Evolutionary conservation across 2,888 invertebrate species (phyloP).

Genomic region (Drosophila pseudotalamancana): DNA sequence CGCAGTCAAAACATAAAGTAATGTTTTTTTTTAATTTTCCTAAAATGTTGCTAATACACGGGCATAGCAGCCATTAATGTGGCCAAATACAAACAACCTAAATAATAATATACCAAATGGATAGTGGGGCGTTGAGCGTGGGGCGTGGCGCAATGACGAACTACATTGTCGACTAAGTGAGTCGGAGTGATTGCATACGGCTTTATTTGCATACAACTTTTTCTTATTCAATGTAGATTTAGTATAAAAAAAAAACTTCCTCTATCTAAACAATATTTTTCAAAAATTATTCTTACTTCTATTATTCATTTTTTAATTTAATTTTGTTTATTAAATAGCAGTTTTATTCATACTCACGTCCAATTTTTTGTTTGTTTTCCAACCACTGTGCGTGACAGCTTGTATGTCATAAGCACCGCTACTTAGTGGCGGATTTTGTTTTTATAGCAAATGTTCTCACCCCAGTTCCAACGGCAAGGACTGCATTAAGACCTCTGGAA

Average conservation of each 20-base stretch:
- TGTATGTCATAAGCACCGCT: constrained; percentile 73
- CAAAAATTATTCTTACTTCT: background rate
- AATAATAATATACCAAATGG: constrained; percentile 35
- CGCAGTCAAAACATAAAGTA: constrained; percentile 31
- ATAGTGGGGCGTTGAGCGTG: background rate
- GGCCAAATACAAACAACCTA: constrained; percentile 39
- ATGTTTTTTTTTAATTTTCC: constrained; percentile 76
- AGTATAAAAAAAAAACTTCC: background rate
- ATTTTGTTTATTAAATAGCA: too few relatives aligned
- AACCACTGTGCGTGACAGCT: constrained; percentile 61
- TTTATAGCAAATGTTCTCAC: constrained; percentile 47
- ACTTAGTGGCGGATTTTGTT: constrained; percentile 76
- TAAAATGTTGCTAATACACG: constrained; percentile 58
- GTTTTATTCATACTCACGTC: background rate
- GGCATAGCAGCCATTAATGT: constrained; percentile 22
- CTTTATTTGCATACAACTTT: too few relatives aligned
- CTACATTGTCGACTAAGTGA: background rate
- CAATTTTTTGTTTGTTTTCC: background rate
- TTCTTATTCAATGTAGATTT: too few relatives aligned
- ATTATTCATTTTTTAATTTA: background rate
- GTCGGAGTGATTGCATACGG: constrained; percentile 24
- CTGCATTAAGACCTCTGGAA: constrained; percentile 22
- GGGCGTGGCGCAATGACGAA: background rate
- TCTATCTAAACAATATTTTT: background rate
- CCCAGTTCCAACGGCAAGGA: background rate